Evolutionary conservation across 2,888 invertebrate genomes (phyloP).

Genomic region (Hypercompe scribonia): DNA sequence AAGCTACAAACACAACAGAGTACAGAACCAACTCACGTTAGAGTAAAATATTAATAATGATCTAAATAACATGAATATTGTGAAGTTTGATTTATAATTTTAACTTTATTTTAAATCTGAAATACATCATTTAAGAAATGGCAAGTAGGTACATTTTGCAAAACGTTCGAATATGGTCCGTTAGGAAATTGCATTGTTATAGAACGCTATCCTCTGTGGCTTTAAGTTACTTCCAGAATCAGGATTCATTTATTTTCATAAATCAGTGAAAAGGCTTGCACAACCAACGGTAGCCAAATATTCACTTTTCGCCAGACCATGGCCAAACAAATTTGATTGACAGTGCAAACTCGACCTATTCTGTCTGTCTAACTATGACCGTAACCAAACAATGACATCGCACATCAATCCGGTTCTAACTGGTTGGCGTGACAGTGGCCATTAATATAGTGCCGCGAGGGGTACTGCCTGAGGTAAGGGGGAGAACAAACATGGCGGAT

Average conservation of each 20-base stretch:
- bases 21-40: too few relatives aligned
- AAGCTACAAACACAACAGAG: too few relatives aligned
- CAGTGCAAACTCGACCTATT: constrained; percentile 42
- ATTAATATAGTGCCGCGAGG: constrained; percentile 62
- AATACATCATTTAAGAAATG: too few relatives aligned
- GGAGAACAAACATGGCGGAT: constrained; percentile 71
- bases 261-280: neutral
- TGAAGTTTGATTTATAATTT: too few relatives aligned
- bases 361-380: constrained; percentile 42
- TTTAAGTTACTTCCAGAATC: neutral
- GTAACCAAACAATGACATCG: constrained; percentile 55
- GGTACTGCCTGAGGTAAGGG: constrained; percentile 12
- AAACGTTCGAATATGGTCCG: neutral
- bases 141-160: neutral
- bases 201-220: neutral
- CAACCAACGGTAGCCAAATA: constrained; percentile 6
- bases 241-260: neutral
- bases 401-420: constrained; percentile 62
- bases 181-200: neutral
- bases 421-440: constrained; percentile 67
- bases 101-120: neutral
- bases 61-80: too few relatives aligned
- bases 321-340: constrained; percentile 49
- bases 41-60: too few relatives aligned
- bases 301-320: constrained; percentile 22